Evolutionary conservation across 2,113 vertebrate species (phyloP).

Genomic region (Zosterops hypoxanthus): DNA sequence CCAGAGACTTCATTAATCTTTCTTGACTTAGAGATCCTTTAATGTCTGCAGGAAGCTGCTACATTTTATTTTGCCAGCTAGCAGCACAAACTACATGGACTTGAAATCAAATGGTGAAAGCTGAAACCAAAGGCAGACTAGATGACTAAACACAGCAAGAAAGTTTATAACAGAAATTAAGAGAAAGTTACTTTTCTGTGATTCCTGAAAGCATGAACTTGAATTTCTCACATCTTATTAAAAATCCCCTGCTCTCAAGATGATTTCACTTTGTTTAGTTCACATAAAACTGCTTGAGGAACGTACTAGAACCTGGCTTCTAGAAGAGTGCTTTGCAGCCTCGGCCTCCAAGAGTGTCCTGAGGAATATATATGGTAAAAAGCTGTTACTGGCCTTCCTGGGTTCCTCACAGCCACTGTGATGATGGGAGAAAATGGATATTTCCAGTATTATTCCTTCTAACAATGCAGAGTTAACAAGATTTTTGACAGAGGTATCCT

Average conservation of each 20-base stretch:
- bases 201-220: background rate
- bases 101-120: background rate
- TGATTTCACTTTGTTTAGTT: background rate
- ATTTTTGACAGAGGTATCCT: background rate
- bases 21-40: background rate
- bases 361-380: background rate
- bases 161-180: background rate
- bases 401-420: background rate
- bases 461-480: background rate
- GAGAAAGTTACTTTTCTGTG: background rate
- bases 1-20: background rate
- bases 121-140: background rate
- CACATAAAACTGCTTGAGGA: background rate
- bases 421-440: background rate
- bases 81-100: background rate
- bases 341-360: accelerated
- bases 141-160: background rate
- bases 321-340: background rate
- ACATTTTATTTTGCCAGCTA: background rate
- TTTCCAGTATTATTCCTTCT: background rate
- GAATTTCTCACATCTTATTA: background rate
- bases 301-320: background rate
- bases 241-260: background rate
- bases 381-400: background rate
- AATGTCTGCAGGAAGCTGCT: background rate